Evolutionary conservation across 2,888 invertebrate genomes (phyloP).

Genomic region (Drosophila infuscata): DNA sequence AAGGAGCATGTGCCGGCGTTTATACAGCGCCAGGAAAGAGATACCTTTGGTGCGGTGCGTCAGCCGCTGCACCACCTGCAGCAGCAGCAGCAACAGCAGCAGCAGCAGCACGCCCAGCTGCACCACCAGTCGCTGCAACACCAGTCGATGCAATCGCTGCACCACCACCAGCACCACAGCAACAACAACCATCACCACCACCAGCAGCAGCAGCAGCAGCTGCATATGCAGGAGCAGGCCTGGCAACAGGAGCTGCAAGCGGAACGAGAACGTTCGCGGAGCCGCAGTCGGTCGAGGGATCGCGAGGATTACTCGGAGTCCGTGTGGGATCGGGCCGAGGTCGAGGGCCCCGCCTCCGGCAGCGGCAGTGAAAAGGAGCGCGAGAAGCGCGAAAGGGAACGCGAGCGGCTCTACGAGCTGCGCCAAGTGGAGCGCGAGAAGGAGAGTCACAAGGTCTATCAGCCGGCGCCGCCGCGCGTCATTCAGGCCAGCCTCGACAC

Average conservation of each 20-base stretch:
- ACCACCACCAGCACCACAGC: conserved; percentile 25
- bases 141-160: conserved; percentile 33
- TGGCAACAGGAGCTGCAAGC: conserved; percentile 82
- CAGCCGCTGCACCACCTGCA: conserved; percentile 82
- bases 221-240: conserved; percentile 39
- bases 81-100: conserved; percentile 18
- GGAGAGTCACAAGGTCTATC: conserved; percentile 85
- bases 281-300: conserved; percentile 84
- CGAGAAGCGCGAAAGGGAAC: conserved; percentile 84
- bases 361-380: conserved; percentile 85
- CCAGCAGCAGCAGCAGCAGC: conserved; percentile 29
- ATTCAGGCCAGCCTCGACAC: conserved; percentile 67
- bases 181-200: conserved; percentile 15
- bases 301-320: conserved; percentile 85
- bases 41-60: conserved; percentile 90
- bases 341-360: conserved; percentile 84
- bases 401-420: conserved; percentile 85
- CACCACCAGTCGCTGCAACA: conserved; percentile 34
- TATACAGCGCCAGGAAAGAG: conserved; percentile 90
- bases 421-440: conserved; percentile 85
- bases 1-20: conserved; percentile 86
- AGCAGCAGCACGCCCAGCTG: conserved; percentile 36
- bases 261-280: conserved; percentile 84
- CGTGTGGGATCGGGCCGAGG: conserved; percentile 85
- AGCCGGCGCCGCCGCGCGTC: conserved; percentile 83